phyloP scores from a whole-genome alignment of 92 coral and sea anemone genomes.

The Micromussa lordhowensis region DNA sequence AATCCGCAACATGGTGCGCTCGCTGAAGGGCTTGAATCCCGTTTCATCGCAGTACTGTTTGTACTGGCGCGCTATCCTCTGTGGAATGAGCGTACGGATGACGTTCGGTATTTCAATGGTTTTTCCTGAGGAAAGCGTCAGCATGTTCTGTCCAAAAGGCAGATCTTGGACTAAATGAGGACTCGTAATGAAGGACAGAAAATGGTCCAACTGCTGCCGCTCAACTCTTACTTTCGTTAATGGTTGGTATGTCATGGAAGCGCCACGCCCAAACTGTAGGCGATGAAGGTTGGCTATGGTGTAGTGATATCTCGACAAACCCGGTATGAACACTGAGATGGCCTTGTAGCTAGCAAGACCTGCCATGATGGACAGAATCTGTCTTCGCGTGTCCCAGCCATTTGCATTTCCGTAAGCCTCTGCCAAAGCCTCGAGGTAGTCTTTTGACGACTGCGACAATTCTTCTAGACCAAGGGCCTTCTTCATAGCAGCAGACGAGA shows the following conservation, averaged over 20 bases:
- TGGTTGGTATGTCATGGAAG: constrained; percentile 10
- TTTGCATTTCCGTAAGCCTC: constrained; percentile 51
- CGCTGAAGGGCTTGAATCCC: constrained; percentile 41
- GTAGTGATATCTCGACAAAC: constrained; percentile 43
- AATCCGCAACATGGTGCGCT: constrained; percentile 34
- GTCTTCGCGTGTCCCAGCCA: constrained; percentile 40
- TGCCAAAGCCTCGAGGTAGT: constrained; percentile 39
- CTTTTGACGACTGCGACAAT: constrained; percentile 14
- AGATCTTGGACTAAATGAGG: constrained; percentile 44
- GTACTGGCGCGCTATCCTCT: constrained; percentile 43
- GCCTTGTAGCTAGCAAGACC: constrained; percentile 37
- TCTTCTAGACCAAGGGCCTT: constrained; percentile 37
- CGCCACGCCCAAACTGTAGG: constrained; percentile 39
- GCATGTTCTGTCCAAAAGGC: constrained; percentile 33
- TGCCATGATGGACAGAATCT: constrained; percentile 39
- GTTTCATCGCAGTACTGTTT: constrained; percentile 43
- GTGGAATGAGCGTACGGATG: constrained; percentile 34
- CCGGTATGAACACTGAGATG: constrained; percentile 29
- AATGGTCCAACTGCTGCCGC: constrained; percentile 28
- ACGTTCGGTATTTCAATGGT: constrained; percentile 43
- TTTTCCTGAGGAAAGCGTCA: constrained; percentile 32
- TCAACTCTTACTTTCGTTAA: constrained; percentile 25
- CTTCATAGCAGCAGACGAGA: constrained; percentile 53
- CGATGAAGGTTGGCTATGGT: constrained; percentile 53
- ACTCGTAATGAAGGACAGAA: constrained; percentile 24